Evolutionary conservation across 2,888 invertebrate species (phyloP), one percentile per base, ranked within the genome.

Genomic region (Choreutis nemorana): DNA sequence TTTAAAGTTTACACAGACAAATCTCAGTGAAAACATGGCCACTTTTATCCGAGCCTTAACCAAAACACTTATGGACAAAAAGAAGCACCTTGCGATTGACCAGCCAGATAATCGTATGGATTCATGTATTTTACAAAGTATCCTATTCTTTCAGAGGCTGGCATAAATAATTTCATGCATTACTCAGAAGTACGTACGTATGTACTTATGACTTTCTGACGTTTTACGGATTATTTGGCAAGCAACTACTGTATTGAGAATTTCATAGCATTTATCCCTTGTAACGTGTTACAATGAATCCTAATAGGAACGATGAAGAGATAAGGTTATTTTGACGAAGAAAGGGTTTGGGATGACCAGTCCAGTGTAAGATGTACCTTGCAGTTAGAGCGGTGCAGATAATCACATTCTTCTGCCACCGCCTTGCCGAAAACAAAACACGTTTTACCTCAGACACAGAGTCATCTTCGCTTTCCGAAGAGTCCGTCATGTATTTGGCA

Each of bases 401-500:
- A 73, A 71, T 77, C 77, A 75, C 68, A 78, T 72, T 72, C 68
- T 64, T 68, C 63, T 77, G 75, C 75, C 73, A 72, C 72, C 75
- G 75, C 77, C 77, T 77, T 63, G 45, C 58, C 57, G 62, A 75
- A 78, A 77, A 78, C 77, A 77, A 77, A 77, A 78, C 77, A 77
- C 77, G 73, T 77, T 78, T 86, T 87, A 95, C 94, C 92, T 94
- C 94, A 60, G 94, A 94, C 71, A 92, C 92, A 81, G 94, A 94
- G 75, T 94, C 95, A 81, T 94, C 94, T 77, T 95, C 95, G 75
- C 94, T 94, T 83, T 93, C 94, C 60, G 94, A 94, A 72, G 94
- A 87, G 83, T 94, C 94, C 78, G 91, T 90, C 84, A 92, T 91
- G 85, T 87, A 91, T 82, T 90, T 89, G 65, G 89, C 88, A 70